These are phyloP conservation scores for Theretra japonica DNA, from an alignment of 2,888 invertebrate genomes.

Conservation along the genomic window DNA sequence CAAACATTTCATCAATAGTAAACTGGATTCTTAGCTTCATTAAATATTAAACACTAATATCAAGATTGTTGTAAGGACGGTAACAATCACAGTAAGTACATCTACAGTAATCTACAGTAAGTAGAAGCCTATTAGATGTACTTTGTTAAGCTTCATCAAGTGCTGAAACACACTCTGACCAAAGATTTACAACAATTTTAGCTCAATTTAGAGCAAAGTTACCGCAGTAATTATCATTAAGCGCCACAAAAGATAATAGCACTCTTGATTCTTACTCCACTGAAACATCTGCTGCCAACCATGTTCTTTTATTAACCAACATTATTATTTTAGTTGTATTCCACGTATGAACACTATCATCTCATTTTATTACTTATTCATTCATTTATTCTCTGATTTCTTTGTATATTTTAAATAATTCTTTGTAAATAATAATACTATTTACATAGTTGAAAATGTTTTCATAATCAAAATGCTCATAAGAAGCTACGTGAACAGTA, in stretches of 20 bases:
- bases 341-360: neutral
- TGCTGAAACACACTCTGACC: neutral
- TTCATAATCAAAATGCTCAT: too few species aligned
- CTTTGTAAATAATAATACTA: too few species aligned
- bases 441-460: too few species aligned
- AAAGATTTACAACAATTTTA: constrained; percentile 2
- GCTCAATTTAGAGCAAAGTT: neutral
- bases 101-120: too few species aligned
- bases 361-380: neutral
- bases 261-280: neutral
- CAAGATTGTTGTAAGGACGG: too few species aligned
- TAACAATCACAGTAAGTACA: too few species aligned
- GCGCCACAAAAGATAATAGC: neutral
- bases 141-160: neutral
- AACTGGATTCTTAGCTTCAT: too few species aligned
- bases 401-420: too few species aligned
- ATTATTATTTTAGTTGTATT: neutral
- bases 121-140: neutral
- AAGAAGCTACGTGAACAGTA: too few species aligned
- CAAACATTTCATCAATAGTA: too few species aligned
- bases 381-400: too few species aligned
- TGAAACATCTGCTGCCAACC: neutral
- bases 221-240: constrained; percentile 17
- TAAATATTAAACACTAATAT: too few species aligned
- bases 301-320: neutral